phyloP scores from a whole-genome alignment of 2,797 vertebrate species.

The Cynodonichthys magdalenae region DNA sequence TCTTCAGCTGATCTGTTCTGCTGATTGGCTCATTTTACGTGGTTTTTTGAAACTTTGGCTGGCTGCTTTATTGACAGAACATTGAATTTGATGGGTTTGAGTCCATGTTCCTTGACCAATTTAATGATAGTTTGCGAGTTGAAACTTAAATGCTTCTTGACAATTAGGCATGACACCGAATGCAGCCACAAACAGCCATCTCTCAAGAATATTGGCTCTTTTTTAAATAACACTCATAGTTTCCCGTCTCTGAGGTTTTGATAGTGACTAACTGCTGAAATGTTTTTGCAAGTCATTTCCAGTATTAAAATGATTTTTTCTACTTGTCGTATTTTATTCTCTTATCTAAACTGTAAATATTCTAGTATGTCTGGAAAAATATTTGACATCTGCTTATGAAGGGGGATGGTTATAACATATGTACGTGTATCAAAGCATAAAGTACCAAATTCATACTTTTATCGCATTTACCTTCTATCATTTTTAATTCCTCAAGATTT shows the following conservation, averaged over 20 bases:
- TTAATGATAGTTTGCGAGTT: constrained; percentile 38
- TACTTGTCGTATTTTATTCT: background rate
- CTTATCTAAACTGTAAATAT: constrained; percentile 14
- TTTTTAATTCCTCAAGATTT: background rate
- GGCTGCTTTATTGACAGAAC: constrained; percentile 47
- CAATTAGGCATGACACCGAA: constrained; percentile 45
- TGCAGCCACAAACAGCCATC: constrained; percentile 32
- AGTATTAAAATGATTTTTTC: background rate
- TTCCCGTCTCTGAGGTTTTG: constrained; percentile 19
- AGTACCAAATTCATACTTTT: background rate
- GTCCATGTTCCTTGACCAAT: constrained; percentile 39
- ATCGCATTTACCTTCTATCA: background rate
- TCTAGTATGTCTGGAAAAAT: background rate
- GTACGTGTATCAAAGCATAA: background rate
- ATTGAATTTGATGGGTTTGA: constrained; percentile 37
- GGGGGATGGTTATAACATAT: background rate
- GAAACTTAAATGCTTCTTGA: constrained; percentile 50
- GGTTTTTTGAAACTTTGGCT: constrained; percentile 33
- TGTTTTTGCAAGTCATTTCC: constrained; percentile 8
- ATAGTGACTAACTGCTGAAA: constrained; percentile 13
- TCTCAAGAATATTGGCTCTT: constrained; percentile 31
- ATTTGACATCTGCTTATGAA: background rate
- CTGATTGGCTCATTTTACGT: constrained; percentile 7
- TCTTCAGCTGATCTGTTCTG: constrained; percentile 12
- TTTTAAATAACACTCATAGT: constrained; percentile 21